These are phyloP conservation scores for Nephotettix cincticeps DNA, from an alignment of 1,140 invertebrate genomes.

Conservation along the genomic window DNA sequence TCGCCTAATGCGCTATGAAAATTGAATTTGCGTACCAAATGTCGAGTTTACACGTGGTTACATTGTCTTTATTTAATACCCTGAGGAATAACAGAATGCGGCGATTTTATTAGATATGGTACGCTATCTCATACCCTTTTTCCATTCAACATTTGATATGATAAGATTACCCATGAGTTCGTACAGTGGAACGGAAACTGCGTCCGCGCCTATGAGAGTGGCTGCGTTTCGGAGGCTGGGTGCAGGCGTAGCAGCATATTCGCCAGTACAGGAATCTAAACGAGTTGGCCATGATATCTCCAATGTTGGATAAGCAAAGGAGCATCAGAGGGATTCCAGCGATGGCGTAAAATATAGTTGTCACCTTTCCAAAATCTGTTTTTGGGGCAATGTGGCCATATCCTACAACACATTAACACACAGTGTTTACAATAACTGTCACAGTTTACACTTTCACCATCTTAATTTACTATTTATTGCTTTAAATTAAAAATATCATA, in stretches of 20 bases:
- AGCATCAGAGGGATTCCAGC: conserved; percentile 94
- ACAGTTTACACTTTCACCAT: no score
- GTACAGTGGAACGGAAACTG: conserved; percentile 35
- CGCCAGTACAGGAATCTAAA: conserved; percentile 91
- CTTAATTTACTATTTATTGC: no score
- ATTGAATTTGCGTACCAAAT: no score
- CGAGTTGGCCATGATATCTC: conserved; percentile 93
- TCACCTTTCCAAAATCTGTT: conserved; percentile 87
- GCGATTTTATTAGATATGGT: neutral
- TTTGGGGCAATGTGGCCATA: conserved; percentile 96
- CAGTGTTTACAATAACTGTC: no score
- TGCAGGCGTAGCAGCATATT: conserved; percentile 86
- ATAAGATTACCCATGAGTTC: conserved; percentile 37
- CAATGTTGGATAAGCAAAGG: conserved; percentile 91
- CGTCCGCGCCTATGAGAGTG: conserved; percentile 37
- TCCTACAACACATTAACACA: conserved; percentile 61
- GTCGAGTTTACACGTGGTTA: no score
- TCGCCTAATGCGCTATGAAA: no score
- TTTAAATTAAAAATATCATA: no score
- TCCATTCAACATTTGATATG: no score
- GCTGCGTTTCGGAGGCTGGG: conserved; percentile 65
- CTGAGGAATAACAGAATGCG: no score
- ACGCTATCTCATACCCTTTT: neutral
- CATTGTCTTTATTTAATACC: no score
- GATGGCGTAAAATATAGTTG: conserved; percentile 95